Evolutionary conservation across 2,797 vertebrate species (phyloP).

Genomic region (Benthosema pterotum): DNA sequence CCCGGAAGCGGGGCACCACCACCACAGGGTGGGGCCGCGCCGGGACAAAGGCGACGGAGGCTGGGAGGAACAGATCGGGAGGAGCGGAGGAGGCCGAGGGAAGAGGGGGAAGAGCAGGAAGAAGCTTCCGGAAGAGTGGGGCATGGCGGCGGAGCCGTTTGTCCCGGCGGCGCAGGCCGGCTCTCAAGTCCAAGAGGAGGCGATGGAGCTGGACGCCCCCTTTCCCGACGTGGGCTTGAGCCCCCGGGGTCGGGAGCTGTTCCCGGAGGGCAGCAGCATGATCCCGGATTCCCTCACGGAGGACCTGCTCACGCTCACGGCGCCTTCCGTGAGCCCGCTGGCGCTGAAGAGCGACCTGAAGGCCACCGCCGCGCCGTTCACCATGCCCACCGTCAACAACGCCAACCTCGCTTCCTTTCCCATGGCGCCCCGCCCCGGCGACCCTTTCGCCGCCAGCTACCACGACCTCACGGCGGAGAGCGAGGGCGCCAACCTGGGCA

Average conservation of each 20-base stretch:
- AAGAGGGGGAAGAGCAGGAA: conserved; percentile 80
- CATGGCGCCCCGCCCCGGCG: conserved; percentile 12
- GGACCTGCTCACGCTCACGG: conserved; percentile 62
- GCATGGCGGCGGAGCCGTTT: conserved; percentile 63
- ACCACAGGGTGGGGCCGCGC: conserved; percentile 63
- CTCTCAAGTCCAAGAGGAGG: conserved; percentile 40
- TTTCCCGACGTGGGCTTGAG: conserved; percentile 28
- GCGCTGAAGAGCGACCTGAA: conserved; percentile 69
- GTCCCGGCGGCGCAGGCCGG: conserved; percentile 41
- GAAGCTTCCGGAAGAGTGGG: conserved; percentile 84
- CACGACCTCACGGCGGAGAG: conserved; percentile 62
- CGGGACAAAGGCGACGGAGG: conserved; percentile 65
- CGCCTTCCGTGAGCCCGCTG: conserved; percentile 50
- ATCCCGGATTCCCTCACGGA: conserved; percentile 60
- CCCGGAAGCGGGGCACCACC: conserved; percentile 60
- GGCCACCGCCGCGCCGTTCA: conserved; percentile 63
- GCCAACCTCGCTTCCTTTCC: conserved; percentile 34
- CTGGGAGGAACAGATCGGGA: conserved; percentile 79
- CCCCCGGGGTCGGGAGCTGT: conserved; percentile 48
- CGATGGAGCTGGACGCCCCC: conserved; percentile 36
- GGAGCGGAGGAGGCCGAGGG: conserved; percentile 69
- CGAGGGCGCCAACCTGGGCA: conserved; percentile 45
- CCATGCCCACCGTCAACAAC: conserved; percentile 51
- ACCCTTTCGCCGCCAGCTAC: conserved; percentile 35
- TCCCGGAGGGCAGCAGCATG: conserved; percentile 52